Evolutionary conservation across 2,888 invertebrate species (phyloP), one percentile per base, ranked within the genome.

Genomic region (Pristionchus japonicus): DNA sequence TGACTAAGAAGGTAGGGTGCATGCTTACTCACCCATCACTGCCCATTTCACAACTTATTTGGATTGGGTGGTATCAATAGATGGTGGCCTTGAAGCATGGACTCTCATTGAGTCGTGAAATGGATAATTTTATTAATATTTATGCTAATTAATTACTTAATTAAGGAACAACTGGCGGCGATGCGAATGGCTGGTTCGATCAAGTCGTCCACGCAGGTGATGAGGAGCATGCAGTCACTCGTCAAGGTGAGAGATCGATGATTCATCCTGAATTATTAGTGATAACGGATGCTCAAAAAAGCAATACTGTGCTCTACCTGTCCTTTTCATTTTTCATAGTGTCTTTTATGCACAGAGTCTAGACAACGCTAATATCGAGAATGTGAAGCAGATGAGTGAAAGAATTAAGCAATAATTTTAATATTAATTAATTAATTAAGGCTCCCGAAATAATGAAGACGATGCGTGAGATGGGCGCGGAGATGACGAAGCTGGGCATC

Each of bases 381-480:
- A n/a, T n/a, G n/a, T n/a, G n/a, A n/a, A n/a, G n/a, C n/a, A n/a
- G n/a, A n/a, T n/a, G n/a, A n/a, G n/a, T n/a, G n/a, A n/a, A n/a
- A n/a, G n/a, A n/a, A n/a, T n/a, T n/a, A n/a, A n/a, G n/a, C n/a
- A n/a, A n/a, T 61, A 13, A 61, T 13, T 13, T 13, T 61, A 23
- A 61, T 20, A 27, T 6, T 2, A n/a, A 23, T 3, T 61, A 23
- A 1, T 13, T 13, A n/a, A 37, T 99, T 3, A 96, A 97, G 91
- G 96, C 98, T 27, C 98, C 98, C 0, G 99, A 99, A 95, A 96
- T 99, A 4, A 97, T 98, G 0, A 97, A 96, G 67, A 98, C 98
- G 0, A 99, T 99, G 99, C 97, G 97, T 93, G 98, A 98, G 92
- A 96, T 99, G 96, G 98, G 98, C 2, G 98, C 97, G 94, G 99